Evolutionary conservation across 2,888 invertebrate genomes (phyloP).

Genomic region (Colletes collaris): DNA sequence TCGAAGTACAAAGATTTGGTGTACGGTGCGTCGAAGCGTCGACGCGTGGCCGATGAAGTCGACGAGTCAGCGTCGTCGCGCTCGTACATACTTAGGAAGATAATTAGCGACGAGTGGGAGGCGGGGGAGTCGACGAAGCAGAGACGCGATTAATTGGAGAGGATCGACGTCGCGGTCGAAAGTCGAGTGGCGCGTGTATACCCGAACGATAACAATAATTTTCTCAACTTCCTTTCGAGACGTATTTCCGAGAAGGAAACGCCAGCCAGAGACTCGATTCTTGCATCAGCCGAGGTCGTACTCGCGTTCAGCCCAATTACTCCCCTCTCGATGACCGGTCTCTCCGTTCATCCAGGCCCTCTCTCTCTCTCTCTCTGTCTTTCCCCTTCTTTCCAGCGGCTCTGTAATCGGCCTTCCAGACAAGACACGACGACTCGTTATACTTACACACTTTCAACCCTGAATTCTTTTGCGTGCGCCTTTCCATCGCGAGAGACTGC

Average conservation of each 20-base stretch:
- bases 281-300: conserved; percentile 65
- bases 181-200: conserved; percentile 7
- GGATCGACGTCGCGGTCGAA: conserved; percentile 4
- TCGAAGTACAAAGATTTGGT: too few relatives aligned
- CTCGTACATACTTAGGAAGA: conserved; percentile 4
- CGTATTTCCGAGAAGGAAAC: conserved; percentile 57
- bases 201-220: conserved; percentile 26
- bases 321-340: conserved; percentile 17
- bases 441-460: conserved; percentile 70
- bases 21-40: not conserved
- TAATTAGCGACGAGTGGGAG: conserved; percentile 28
- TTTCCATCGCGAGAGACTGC: conserved; percentile 66
- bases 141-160: conserved; percentile 21
- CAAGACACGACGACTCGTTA: conserved; percentile 68
- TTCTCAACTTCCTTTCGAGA: conserved; percentile 53
- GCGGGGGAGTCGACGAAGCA: conserved; percentile 2
- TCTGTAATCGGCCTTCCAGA: conserved; percentile 62
- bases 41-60: conserved; percentile 1
- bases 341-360: conserved; percentile 2
- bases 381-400: conserved; percentile 13
- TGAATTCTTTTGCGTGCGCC: conserved; percentile 71
- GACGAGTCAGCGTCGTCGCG: not conserved
- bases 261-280: conserved; percentile 46
- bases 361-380: conserved; percentile 20
- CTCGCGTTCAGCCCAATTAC: conserved; percentile 61